Evolutionary conservation across 1,140 invertebrate species (phyloP).

Genomic region (Drosophila truncata): DNA sequence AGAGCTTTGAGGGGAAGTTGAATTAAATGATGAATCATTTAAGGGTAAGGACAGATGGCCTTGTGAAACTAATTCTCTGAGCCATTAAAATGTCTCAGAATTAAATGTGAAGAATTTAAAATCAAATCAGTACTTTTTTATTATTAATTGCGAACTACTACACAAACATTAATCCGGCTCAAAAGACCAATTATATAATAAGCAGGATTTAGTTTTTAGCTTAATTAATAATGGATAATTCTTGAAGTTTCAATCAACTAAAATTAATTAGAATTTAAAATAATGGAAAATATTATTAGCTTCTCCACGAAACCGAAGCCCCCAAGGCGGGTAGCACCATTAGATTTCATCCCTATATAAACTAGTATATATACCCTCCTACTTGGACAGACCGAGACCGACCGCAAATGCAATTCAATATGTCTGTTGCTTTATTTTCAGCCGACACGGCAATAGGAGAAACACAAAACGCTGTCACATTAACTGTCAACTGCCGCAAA

Average conservation of each 20-base stretch:
- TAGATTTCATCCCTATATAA: conserved; percentile 2
- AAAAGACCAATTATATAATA: neutral
- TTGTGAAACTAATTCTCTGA: neutral
- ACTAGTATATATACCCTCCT: conserved; percentile 1
- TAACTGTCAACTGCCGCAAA: conserved; percentile 81
- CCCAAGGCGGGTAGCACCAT: neutral
- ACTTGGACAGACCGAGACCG: conserved; percentile 1
- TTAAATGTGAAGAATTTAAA: neutral
- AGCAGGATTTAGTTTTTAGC: too few species aligned
- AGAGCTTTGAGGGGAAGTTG: conserved; percentile 21
- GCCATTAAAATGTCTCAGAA: too few species aligned
- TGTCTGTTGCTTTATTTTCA: conserved; percentile 77
- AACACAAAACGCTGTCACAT: conserved; percentile 78
- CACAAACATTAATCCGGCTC: neutral
- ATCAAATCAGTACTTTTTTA: too few species aligned
- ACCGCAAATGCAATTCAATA: conserved; percentile 72
- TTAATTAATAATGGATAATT: too few species aligned
- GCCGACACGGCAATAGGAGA: conserved; percentile 60
- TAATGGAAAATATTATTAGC: conserved; percentile 6
- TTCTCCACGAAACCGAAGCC: conserved; percentile 6
- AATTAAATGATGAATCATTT: conserved; percentile 40
- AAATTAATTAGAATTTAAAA: neutral
- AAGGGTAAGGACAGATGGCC: neutral
- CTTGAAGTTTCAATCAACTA: too few species aligned
- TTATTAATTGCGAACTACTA: neutral